Evolutionary conservation across 2,113 vertebrate genomes (phyloP).

Genomic region (Petrocephalus zakoni): DNA sequence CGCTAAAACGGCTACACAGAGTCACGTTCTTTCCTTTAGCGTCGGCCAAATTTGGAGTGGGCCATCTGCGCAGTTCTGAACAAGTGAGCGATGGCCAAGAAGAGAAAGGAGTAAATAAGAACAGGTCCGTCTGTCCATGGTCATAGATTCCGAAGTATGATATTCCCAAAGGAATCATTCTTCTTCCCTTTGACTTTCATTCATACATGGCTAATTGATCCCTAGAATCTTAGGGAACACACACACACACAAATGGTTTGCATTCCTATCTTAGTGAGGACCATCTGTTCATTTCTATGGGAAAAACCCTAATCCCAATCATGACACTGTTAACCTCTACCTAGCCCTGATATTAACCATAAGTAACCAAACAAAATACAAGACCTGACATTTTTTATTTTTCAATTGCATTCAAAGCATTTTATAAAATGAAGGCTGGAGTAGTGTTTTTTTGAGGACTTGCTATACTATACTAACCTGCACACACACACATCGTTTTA

Average conservation of each 20-base stretch:
- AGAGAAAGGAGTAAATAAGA: slow-evolving; percentile 13
- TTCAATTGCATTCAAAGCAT: too few species aligned
- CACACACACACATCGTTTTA: neutral
- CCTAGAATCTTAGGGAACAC: neutral
- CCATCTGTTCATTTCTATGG: too few species aligned
- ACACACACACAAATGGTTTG: neutral
- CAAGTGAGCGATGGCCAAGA: slow-evolving; percentile 6
- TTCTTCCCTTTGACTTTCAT: neutral
- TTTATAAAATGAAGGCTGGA: too few species aligned
- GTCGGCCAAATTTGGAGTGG: neutral
- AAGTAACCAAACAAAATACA: too few species aligned
- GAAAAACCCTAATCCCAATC: too few species aligned
- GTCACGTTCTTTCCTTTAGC: neutral
- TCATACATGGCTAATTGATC: neutral
- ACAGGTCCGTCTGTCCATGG: neutral
- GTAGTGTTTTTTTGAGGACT: too few species aligned
- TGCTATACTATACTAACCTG: too few species aligned
- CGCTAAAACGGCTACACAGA: neutral
- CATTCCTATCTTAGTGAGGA: too few species aligned
- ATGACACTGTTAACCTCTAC: too few species aligned
- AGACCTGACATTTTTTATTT: too few species aligned
- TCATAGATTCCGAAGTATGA: neutral
- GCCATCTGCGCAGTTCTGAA: slow-evolving; percentile 16
- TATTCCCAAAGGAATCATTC: neutral
- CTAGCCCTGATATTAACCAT: too few species aligned